Evolutionary conservation across 2,888 invertebrate species (phyloP).

Genomic region (Tipula confusa): DNA sequence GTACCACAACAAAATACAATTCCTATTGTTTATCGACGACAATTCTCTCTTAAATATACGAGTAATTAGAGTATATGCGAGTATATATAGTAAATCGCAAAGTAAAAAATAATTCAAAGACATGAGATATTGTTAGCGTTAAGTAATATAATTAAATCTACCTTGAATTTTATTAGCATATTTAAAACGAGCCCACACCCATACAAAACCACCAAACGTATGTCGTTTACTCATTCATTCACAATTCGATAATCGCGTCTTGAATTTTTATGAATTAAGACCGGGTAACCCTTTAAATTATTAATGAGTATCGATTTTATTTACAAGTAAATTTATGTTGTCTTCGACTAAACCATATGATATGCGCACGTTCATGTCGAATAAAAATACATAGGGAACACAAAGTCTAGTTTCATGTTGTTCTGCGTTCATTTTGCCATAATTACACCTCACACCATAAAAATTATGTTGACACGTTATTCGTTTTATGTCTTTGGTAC

Average conservation of each 20-base stretch:
- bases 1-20: neutral
- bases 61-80: neutral
- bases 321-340: neutral
- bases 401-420: too few species aligned
- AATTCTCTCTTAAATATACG: neutral
- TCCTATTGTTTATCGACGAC: neutral
- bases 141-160: neutral
- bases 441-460: too few species aligned
- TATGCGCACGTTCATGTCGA: neutral
- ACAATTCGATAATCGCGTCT: neutral
- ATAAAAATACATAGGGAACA: neutral
- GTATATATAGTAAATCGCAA: neutral
- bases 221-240: neutral
- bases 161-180: neutral
- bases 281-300: neutral
- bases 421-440: neutral
- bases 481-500: neutral
- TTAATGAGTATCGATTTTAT: neutral
- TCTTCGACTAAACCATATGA: neutral
- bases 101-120: neutral
- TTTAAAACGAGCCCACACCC: neutral
- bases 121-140: neutral
- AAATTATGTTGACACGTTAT: neutral
- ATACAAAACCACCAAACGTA: too few species aligned
- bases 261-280: neutral